Evolutionary conservation across 2,888 invertebrate genomes (phyloP).

Genomic region (Macroteleia sp.): DNA sequence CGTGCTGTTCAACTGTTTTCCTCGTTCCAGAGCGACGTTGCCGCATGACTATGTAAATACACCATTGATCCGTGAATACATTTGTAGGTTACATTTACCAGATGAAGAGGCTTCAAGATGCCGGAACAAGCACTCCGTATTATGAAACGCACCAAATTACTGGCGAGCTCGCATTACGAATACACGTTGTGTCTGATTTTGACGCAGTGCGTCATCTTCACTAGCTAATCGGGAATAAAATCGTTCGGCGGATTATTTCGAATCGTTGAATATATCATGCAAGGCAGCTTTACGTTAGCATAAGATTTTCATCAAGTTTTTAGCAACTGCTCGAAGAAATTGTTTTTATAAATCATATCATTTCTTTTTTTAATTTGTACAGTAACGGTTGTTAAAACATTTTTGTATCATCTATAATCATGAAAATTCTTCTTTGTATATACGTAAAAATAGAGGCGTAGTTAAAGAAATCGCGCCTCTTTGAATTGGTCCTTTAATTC

Average conservation of each 20-base stretch:
- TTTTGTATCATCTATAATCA: too few species aligned
- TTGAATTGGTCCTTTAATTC: too few species aligned
- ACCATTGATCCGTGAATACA: slow-evolving; percentile 46
- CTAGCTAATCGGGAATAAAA: slow-evolving; percentile 22
- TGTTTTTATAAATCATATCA: too few species aligned
- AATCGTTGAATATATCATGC: slow-evolving; percentile 16
- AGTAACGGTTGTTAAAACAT: too few species aligned
- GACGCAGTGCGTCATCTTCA: slow-evolving; percentile 23
- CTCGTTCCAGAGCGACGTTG: background rate
- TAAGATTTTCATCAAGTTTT: too few species aligned
- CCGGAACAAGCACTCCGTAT: slow-evolving; percentile 35
- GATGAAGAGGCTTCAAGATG: slow-evolving; percentile 38
- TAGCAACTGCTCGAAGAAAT: too few species aligned
- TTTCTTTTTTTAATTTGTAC: too few species aligned
- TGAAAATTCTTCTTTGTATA: too few species aligned
- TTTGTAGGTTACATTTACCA: slow-evolving; percentile 31
- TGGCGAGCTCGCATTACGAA: slow-evolving; percentile 19
- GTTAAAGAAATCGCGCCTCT: too few species aligned
- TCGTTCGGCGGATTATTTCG: slow-evolving; percentile 15
- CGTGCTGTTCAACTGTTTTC: slow-evolving; percentile 1
- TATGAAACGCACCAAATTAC: slow-evolving; percentile 27
- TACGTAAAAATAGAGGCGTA: too few species aligned
- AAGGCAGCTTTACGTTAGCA: too few species aligned
- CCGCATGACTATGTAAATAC: slow-evolving; percentile 49
- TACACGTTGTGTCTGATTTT: slow-evolving; percentile 17